These are phyloP conservation scores for Dromiciops gliroides DNA, from an alignment of 2,113 vertebrate genomes.

Conservation along the genomic window DNA sequence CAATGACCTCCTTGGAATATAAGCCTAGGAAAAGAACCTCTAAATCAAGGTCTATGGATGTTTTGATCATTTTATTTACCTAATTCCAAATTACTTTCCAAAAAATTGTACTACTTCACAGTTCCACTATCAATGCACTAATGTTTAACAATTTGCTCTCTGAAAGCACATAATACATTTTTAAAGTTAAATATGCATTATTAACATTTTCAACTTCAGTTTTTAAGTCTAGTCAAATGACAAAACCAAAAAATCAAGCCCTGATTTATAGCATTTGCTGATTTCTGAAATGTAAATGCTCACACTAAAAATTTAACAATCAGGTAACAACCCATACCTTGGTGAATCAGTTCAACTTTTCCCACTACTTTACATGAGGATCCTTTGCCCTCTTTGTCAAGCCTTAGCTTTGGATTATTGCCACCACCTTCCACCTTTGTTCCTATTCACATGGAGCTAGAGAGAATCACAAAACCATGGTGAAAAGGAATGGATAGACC, in stretches of 20 bases:
- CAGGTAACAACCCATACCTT: background rate
- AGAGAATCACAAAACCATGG: background rate
- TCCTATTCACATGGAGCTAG: background rate
- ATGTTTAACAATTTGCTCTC: background rate
- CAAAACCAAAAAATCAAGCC: background rate
- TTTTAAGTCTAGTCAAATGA: background rate
- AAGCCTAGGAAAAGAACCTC: background rate
- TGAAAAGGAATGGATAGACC: background rate
- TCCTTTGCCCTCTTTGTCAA: background rate
- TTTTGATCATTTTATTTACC: background rate
- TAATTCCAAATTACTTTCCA: background rate
- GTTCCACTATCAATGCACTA: background rate
- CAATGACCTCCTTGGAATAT: background rate
- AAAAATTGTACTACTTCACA: background rate
- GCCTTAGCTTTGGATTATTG: background rate
- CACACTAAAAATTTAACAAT: background rate
- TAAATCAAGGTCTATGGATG: background rate
- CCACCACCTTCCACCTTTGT: background rate
- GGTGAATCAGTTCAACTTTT: background rate
- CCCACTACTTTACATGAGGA: background rate
- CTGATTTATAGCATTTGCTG: background rate
- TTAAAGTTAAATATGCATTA: background rate
- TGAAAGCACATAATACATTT: background rate
- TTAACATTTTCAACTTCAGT: background rate
- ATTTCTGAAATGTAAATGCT: background rate